A percentile compares a stretch with the other conserved stretches of the same genome.
These are phyloP conservation scores for Taphrorychus bicolor DNA, from an alignment of 2,888 invertebrate species.

Conservation along the genomic window DNA sequence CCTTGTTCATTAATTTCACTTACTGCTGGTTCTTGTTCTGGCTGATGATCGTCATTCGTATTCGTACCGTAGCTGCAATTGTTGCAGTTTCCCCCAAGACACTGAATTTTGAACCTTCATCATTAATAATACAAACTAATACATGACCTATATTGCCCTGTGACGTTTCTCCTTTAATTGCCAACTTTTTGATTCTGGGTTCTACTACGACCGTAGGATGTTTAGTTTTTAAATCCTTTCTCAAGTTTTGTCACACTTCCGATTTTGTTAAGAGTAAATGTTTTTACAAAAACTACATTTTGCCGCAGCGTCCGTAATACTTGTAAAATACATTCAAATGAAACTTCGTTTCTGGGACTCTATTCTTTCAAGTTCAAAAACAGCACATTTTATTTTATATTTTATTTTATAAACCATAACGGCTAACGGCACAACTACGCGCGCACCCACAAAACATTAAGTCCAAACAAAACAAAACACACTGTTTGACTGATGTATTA, in stretches of 20 bases:
- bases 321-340: slow-evolving; percentile 27
- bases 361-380: too few species aligned
- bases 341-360: slow-evolving; percentile 27
- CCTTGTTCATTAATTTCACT: background rate
- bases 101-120: background rate
- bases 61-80: background rate
- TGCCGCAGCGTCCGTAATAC: slow-evolving; percentile 23
- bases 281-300: slow-evolving; percentile 37
- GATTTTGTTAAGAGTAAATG: slow-evolving; percentile 34
- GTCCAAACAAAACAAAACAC: too few species aligned
- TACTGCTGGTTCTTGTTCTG: background rate
- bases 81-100: background rate
- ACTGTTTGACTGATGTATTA: too few species aligned
- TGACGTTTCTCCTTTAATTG: background rate
- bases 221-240: slow-evolving; percentile 32
- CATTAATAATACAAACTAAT: background rate
- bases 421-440: too few species aligned
- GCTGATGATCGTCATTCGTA: background rate
- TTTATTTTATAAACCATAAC: too few species aligned
- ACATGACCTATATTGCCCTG: background rate
- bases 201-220: slow-evolving; percentile 28
- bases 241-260: slow-evolving; percentile 30
- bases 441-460: too few species aligned
- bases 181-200: background rate
- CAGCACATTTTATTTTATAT: too few species aligned